A percentile compares a stretch with the other conserved stretches of the same genome.
Conservation (phyloP, 1,140 invertebrate genomes). For the Campoletis sonorensis region DNA sequence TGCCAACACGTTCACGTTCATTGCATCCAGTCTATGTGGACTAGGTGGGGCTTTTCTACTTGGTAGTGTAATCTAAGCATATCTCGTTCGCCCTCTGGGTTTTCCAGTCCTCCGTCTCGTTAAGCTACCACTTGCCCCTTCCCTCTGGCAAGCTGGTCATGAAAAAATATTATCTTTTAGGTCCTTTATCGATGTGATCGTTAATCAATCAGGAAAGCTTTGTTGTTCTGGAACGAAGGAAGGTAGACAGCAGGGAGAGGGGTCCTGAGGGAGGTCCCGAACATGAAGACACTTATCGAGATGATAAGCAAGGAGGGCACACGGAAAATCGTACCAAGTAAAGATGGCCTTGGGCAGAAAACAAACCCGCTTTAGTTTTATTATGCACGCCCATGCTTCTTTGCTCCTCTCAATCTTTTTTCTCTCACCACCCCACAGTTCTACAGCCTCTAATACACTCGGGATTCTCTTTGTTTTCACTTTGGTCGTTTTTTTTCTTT, state of each 20-base stretch:
- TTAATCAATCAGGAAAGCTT: too few species aligned
- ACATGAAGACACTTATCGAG: background rate
- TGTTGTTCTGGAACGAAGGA: too few species aligned
- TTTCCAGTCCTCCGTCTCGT: slow-evolving; percentile 24
- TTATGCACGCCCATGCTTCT: slow-evolving; percentile 59
- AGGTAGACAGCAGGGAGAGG: too few species aligned
- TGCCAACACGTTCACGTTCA: background rate
- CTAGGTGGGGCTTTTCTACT: background rate
- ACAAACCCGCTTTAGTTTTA: slow-evolving; percentile 53
- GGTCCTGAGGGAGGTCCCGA: too few species aligned
- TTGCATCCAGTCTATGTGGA: background rate
- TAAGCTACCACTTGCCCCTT: slow-evolving; percentile 25
- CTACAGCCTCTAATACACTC: slow-evolving; percentile 33
- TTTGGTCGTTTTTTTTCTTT: slow-evolving; percentile 10
- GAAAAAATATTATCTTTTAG: background rate
- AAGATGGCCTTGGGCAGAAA: slow-evolving; percentile 21
- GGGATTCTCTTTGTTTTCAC: slow-evolving; percentile 25
- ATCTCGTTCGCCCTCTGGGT: slow-evolving; percentile 39
- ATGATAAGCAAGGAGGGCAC: background rate
- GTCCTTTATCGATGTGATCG: too few species aligned
- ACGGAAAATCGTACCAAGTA: slow-evolving; percentile 7
- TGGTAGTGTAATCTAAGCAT: slow-evolving; percentile 24
- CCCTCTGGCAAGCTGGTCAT: background rate
- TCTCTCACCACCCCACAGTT: slow-evolving; percentile 31
- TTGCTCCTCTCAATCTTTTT: slow-evolving; percentile 34